These are phyloP conservation scores for Caenorhabditis briggsae DNA, from an alignment of 1,140 invertebrate genomes.

Conservation along the genomic window DNA sequence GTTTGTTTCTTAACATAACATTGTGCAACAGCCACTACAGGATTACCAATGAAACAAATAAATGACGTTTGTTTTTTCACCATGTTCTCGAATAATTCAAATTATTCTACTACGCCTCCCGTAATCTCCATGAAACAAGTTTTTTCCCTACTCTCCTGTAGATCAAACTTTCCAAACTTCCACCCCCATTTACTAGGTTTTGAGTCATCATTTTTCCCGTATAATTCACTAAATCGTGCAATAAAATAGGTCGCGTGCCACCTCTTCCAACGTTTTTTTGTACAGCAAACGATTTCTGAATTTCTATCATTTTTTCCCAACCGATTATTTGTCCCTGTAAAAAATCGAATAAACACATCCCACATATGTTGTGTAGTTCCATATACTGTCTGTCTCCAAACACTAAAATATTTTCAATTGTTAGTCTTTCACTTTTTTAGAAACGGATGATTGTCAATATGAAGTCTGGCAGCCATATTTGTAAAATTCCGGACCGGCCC, in stretches of 20 bases:
- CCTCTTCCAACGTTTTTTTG: not conserved
- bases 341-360: not conserved
- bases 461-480: conserved; percentile 3
- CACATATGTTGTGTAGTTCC: not conserved
- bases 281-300: not conserved
- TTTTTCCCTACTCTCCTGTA: not conserved
- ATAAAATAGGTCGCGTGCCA: conserved; percentile 30
- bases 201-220: conserved; percentile 35
- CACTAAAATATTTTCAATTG: not conserved
- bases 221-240: conserved; percentile 50
- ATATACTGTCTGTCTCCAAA: not conserved
- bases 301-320: not conserved
- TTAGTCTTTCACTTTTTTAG: not conserved
- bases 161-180: not conserved
- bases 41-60: too few relatives aligned
- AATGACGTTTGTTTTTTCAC: too few relatives aligned
- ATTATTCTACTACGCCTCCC: too few relatives aligned
- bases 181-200: conserved; percentile 14
- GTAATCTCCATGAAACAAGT: conserved; percentile 14
- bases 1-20: too few relatives aligned
- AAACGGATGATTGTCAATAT: conserved; percentile 43
- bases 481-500: too few relatives aligned
- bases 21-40: too few relatives aligned
- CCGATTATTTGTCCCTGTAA: not conserved
- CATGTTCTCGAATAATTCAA: too few relatives aligned